Evolutionary conservation across 2,113 vertebrate genomes (phyloP).

Genomic region (Callionymus lyra): DNA sequence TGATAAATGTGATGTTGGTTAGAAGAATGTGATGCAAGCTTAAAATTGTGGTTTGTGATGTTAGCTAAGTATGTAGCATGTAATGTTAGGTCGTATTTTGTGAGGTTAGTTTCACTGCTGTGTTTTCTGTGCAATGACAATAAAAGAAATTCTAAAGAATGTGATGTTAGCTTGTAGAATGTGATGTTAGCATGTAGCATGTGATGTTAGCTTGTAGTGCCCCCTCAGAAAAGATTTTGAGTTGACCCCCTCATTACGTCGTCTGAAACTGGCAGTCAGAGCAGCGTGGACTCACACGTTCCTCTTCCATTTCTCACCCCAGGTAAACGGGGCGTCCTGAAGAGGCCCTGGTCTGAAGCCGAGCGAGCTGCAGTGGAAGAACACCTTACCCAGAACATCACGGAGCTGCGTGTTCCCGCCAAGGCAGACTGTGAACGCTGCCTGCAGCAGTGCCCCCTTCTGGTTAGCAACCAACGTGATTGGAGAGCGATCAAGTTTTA

Average conservation of each 20-base stretch:
- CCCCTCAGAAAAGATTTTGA: neutral
- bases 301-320: neutral
- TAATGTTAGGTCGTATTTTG: too few species aligned
- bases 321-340: slow-evolving; percentile 72
- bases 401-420: slow-evolving; percentile 64
- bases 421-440: slow-evolving; percentile 74
- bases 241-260: neutral
- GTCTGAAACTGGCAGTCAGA: neutral
- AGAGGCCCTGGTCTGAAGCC: slow-evolving; percentile 70
- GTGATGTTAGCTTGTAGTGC: too few species aligned
- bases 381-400: slow-evolving; percentile 68
- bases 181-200: too few species aligned
- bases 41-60: too few species aligned
- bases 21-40: too few species aligned
- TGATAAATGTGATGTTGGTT: too few species aligned
- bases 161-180: too few species aligned
- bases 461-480: slow-evolving; percentile 71
- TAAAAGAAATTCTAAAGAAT: too few species aligned
- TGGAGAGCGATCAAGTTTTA: slow-evolving; percentile 74
- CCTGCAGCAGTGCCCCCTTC: slow-evolving; percentile 68
- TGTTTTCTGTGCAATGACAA: too few species aligned
- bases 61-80: too few species aligned
- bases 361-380: slow-evolving; percentile 68
- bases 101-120: too few species aligned
- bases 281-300: neutral